Evolutionary conservation across 2,888 invertebrate species (phyloP).

Genomic region (Quadriops clusia): DNA sequence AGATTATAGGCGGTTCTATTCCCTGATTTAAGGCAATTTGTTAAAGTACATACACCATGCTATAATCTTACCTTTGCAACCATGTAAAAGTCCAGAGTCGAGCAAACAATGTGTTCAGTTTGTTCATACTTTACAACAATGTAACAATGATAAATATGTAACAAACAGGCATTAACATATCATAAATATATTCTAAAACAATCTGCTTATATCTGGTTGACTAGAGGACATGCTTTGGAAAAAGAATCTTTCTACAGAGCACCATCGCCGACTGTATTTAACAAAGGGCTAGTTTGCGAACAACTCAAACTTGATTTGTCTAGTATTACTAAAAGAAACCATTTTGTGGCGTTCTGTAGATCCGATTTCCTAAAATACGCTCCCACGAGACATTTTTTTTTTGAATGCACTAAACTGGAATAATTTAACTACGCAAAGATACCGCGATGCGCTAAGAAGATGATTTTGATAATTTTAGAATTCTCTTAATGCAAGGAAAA

Average conservation of each 20-base stretch:
- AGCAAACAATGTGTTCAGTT: too few relatives aligned
- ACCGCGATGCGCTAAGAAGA: slow-evolving; percentile 9
- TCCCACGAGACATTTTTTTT: slow-evolving; percentile 11
- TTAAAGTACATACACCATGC: too few relatives aligned
- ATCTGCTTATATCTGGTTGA: slow-evolving; percentile 10
- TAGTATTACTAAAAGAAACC: background rate
- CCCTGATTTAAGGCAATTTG: too few relatives aligned
- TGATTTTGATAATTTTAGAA: slow-evolving; percentile 7
- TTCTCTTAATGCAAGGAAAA: slow-evolving; percentile 17
- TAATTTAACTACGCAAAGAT: slow-evolving; percentile 26
- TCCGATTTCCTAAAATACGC: slow-evolving; percentile 12
- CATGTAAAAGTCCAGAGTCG: too few relatives aligned
- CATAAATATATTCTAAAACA: slow-evolving; percentile 21
- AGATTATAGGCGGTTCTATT: too few relatives aligned
- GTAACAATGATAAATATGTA: slow-evolving; percentile 35
- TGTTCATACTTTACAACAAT: slow-evolving; percentile 32
- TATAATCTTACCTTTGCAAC: too few relatives aligned
- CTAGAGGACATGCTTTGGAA: slow-evolving; percentile 1
- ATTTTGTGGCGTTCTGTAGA: slow-evolving; percentile 9
- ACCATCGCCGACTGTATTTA: slow-evolving; percentile 21
- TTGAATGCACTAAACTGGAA: slow-evolving; percentile 26
- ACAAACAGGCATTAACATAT: slow-evolving; percentile 34
- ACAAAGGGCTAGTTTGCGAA: background rate
- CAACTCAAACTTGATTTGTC: too few relatives aligned
- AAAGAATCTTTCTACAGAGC: slow-evolving; percentile 26